These are phyloP conservation scores for Bradypodion pumilum DNA, from an alignment of 2,797 vertebrate species.

Conservation along the genomic window DNA sequence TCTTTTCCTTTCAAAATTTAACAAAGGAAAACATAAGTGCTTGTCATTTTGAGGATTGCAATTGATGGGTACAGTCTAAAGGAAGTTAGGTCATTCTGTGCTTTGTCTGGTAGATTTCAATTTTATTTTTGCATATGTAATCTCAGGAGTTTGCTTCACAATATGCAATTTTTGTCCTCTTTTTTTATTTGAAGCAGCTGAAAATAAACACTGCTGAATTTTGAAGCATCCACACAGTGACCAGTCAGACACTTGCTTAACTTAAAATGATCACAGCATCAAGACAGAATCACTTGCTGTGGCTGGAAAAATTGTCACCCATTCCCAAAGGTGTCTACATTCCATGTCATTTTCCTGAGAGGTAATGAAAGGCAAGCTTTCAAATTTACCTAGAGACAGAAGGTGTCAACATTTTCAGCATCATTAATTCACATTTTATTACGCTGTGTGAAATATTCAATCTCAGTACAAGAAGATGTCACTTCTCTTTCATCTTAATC, in stretches of 20 bases:
- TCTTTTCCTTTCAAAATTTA: neutral
- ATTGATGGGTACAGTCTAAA: no score
- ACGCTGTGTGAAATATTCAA: neutral
- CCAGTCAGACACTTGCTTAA: neutral
- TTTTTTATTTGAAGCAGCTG: neutral
- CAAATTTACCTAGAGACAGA: neutral
- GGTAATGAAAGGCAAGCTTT: neutral
- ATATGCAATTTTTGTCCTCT: neutral
- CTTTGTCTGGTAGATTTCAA: neutral
- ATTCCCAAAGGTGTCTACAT: no score
- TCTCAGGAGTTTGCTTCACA: neutral
- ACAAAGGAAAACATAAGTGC: neutral
- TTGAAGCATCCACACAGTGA: neutral
- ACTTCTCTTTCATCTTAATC: neutral
- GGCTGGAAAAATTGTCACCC: no score
- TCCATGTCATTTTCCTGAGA: no score
- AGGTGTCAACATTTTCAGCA: neutral
- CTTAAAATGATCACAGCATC: neutral
- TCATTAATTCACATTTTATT: neutral
- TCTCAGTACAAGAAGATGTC: neutral
- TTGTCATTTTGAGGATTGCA: neutral
- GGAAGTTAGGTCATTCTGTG: neutral
- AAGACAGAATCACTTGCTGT: neutral
- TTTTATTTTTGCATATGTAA: neutral
- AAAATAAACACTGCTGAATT: neutral